Evolutionary conservation across 35 echinoderm and acorn worm species (phyloP).

Genomic region (Chiridota heheva): DNA sequence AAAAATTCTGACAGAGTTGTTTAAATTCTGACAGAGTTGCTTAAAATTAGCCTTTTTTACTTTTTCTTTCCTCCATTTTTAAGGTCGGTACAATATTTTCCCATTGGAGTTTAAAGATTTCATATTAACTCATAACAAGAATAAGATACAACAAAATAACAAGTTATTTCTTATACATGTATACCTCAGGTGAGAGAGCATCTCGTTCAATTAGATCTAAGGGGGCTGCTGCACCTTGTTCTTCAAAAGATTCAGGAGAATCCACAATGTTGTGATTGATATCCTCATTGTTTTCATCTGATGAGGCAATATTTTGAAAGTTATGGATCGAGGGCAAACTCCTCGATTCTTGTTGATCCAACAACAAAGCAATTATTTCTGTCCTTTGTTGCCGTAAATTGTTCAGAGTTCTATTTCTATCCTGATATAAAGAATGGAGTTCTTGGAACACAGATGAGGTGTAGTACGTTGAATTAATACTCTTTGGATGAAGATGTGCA

Average conservation of each 20-base stretch:
- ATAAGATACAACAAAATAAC: too few relatives aligned
- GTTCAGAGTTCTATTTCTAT: constrained; percentile 37
- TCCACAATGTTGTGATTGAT: constrained; percentile 43
- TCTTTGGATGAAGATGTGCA: constrained; percentile 63
- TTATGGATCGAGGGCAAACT: constrained; percentile 31
- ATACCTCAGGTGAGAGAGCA: constrained; percentile 20
- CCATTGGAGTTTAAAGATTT: too few relatives aligned
- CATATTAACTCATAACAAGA: too few relatives aligned
- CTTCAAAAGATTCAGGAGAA: neutral
- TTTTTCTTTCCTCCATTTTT: too few relatives aligned
- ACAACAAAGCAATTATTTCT: constrained; percentile 78
- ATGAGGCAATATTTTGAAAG: constrained; percentile 22
- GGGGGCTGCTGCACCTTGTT: constrained; percentile 43
- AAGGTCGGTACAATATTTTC: too few relatives aligned
- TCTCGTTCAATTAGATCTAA: neutral
- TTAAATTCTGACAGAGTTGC: too few relatives aligned
- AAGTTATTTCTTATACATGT: neutral
- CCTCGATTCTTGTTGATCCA: constrained; percentile 71
- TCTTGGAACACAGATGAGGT: constrained; percentile 59
- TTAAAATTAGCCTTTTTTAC: too few relatives aligned
- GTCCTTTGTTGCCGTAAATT: constrained; percentile 28
- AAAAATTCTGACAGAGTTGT: too few relatives aligned
- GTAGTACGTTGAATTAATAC: constrained; percentile 55
- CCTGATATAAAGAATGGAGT: constrained; percentile 59
- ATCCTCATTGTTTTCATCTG: constrained; percentile 50